Percentiles rank a stretch among this genome's conserved stretches.
phyloP scores from a whole-genome alignment of 2,113 vertebrate species.

The Petrocephalus microphthalmus region DNA sequence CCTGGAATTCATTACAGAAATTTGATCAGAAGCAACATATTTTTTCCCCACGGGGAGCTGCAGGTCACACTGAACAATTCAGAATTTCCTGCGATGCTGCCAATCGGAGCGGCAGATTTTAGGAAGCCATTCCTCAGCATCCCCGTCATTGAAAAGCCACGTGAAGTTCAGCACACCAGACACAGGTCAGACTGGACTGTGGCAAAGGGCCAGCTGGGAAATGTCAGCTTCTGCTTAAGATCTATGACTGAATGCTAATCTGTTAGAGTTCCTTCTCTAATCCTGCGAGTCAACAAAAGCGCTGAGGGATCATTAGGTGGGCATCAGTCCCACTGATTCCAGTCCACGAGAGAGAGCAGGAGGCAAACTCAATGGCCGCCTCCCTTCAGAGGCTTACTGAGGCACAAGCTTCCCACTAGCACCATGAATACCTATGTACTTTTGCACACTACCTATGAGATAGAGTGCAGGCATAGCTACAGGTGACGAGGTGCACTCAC shows the following conservation, averaged over 20 bases:
- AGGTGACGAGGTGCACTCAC: neutral
- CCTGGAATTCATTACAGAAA: neutral
- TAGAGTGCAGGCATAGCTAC: neutral
- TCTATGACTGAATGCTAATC: neutral
- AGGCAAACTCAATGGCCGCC: neutral
- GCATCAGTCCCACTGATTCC: neutral
- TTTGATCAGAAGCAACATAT: neutral
- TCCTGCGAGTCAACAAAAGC: neutral
- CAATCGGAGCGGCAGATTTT: neutral
- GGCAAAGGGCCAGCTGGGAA: neutral
- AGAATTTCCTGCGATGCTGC: neutral
- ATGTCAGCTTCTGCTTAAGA: neutral
- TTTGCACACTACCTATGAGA: neutral
- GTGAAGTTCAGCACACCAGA: neutral
- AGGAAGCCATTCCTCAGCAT: neutral
- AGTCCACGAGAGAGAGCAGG: neutral
- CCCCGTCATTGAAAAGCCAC: neutral
- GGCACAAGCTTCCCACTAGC: neutral
- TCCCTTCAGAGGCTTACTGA: neutral
- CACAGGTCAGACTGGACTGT: neutral
- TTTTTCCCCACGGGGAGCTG: neutral
- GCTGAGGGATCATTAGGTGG: neutral
- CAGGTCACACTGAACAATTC: neutral
- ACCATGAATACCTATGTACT: neutral
- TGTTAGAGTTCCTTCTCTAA: neutral